Percentiles rank a stretch among this genome's conserved stretches.
Evolutionary conservation across 2,113 vertebrate genomes (phyloP).

Genomic region (Mellivora capensis): DNA sequence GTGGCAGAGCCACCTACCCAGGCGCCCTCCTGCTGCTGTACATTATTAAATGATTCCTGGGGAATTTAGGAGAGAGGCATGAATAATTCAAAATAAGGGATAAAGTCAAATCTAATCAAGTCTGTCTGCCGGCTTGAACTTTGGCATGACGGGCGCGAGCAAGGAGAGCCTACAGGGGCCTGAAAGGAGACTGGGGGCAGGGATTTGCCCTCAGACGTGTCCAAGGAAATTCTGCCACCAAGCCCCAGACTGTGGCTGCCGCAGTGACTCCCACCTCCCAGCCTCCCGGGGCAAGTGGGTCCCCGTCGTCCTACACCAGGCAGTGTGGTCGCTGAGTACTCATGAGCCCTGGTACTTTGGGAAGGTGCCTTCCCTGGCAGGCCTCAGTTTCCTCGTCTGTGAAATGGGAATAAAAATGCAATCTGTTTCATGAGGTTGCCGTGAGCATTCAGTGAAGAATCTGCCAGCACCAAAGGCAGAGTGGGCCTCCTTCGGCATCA

Average conservation of each 20-base stretch:
- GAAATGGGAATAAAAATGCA: background rate
- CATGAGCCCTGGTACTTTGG: background rate
- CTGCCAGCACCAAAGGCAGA: fast-evolving
- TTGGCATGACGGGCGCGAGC: constrained; percentile 70
- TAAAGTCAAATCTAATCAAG: constrained; percentile 82
- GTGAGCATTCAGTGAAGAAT: background rate
- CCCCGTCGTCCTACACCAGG: background rate
- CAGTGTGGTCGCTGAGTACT: background rate
- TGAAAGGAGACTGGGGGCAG: constrained; percentile 26
- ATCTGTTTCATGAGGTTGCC: too few species aligned
- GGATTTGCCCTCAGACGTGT: background rate
- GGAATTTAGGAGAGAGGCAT: constrained; percentile 79
- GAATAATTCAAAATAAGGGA: constrained; percentile 84
- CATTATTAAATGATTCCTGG: constrained; percentile 82
- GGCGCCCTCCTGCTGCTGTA: constrained; percentile 71
- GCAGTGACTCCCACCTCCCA: fast-evolving
- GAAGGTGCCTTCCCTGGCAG: background rate
- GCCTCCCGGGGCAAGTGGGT: fast-evolving
- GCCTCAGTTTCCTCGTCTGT: background rate
- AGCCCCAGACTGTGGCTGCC: too few species aligned
- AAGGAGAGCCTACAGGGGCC: constrained; percentile 36
- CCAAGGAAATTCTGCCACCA: fast-evolving
- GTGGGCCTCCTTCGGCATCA: fast-evolving
- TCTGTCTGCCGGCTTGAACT: constrained; percentile 76
- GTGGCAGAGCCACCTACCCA: constrained; percentile 62